Evolutionary conservation across 2,113 vertebrate genomes (phyloP).

Genomic region (Struthidea cinerea): DNA sequence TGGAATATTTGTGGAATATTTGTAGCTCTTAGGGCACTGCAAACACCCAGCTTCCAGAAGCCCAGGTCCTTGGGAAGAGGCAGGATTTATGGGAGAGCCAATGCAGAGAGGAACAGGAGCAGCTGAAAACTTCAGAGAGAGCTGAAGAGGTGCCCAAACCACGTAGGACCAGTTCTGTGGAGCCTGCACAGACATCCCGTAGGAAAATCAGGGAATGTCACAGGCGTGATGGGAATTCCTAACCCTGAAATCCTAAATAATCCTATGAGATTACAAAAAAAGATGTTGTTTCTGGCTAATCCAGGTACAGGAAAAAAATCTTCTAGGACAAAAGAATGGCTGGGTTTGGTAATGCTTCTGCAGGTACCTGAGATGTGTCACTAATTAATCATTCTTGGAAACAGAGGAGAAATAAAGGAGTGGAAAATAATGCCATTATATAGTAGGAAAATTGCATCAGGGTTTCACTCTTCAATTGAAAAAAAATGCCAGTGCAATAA

Average conservation of each 20-base stretch:
- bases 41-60: not conserved
- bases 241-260: not conserved
- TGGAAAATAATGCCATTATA: not conserved
- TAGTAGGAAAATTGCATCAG: not conserved
- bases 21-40: not conserved
- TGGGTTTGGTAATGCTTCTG: not conserved
- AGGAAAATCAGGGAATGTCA: not conserved
- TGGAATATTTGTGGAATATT: not conserved
- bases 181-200: not conserved
- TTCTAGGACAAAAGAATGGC: not conserved
- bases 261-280: not conserved
- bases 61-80: not conserved
- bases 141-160: not conserved
- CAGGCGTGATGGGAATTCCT: not conserved
- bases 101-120: not conserved
- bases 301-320: not conserved
- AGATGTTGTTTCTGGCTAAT: not conserved
- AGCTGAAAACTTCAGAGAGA: not conserved
- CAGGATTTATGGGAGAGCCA: not conserved
- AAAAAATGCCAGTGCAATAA: not conserved
- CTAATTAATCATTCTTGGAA: not conserved
- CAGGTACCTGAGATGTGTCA: not conserved
- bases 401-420: not conserved
- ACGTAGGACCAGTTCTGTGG: accelerated
- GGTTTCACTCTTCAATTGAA: not conserved